Conservation (phyloP, 2,888 invertebrate genomes). For the Crepidodera aurea region DNA sequence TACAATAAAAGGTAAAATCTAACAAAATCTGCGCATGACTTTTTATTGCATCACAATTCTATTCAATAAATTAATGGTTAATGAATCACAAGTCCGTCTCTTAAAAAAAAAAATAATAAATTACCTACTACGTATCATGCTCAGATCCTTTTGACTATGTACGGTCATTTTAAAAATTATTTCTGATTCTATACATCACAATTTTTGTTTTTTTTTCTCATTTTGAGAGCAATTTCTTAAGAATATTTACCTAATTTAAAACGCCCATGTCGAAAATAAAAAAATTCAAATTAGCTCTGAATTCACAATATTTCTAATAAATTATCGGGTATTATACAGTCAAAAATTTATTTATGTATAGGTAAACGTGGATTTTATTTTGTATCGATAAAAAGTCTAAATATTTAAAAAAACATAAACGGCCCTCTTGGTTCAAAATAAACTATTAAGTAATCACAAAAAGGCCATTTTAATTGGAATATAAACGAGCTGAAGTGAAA, state of each 20-base stretch:
- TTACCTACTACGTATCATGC: slow-evolving; percentile 46
- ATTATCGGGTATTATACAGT: too few relatives aligned
- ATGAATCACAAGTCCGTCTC: slow-evolving; percentile 32
- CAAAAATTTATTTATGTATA: too few relatives aligned
- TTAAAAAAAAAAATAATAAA: slow-evolving; percentile 26
- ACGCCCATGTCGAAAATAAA: slow-evolving; percentile 32
- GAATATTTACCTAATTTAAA: slow-evolving; percentile 49
- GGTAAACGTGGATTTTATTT: too few relatives aligned
- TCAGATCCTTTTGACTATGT: slow-evolving; percentile 55
- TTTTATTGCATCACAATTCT: slow-evolving; percentile 38
- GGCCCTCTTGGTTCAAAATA: too few relatives aligned
- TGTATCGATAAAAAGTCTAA: too few relatives aligned
- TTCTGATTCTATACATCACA: slow-evolving; percentile 43
- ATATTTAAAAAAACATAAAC: too few relatives aligned
- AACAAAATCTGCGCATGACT: slow-evolving; percentile 50
- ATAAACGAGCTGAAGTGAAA: too few relatives aligned
- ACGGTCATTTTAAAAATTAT: slow-evolving; percentile 56
- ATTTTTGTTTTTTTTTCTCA: slow-evolving; percentile 30
- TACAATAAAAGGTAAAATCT: slow-evolving; percentile 42
- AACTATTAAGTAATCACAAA: too few relatives aligned
- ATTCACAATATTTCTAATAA: slow-evolving; percentile 32
- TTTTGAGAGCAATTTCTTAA: slow-evolving; percentile 30
- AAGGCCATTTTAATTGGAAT: too few relatives aligned
- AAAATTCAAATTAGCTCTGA: slow-evolving; percentile 24
- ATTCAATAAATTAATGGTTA: slow-evolving; percentile 36